A percentile compares a stretch with the other conserved stretches of the same genome.
Conservation (phyloP, 2,888 invertebrate genomes). For the Pseudococcus jackbeardsleyi region DNA sequence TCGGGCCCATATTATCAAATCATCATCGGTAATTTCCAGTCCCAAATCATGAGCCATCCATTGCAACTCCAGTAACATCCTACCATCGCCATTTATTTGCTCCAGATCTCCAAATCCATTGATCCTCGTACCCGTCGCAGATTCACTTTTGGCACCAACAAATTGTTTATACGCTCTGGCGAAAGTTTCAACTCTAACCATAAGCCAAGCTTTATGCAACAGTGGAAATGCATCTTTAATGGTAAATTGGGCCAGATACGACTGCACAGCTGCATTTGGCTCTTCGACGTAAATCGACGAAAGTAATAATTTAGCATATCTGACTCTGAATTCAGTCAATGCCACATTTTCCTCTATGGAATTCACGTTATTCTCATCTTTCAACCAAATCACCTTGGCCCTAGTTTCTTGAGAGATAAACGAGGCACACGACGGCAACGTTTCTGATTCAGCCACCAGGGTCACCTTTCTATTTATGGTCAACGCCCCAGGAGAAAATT, state of each 20-base stretch:
- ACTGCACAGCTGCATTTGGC: constrained; percentile 66
- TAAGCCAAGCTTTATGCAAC: constrained; percentile 71
- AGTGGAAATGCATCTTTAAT: constrained; percentile 72
- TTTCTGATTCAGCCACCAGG: constrained; percentile 69
- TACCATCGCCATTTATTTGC: constrained; percentile 67
- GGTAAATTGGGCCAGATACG: constrained; percentile 69
- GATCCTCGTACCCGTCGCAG: constrained; percentile 46
- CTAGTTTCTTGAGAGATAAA: constrained; percentile 70
- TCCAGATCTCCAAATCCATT: constrained; percentile 56
- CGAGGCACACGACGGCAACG: constrained; percentile 70
- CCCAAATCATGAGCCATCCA: constrained; percentile 69
- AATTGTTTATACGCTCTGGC: constrained; percentile 69
- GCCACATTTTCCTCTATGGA: constrained; percentile 68
- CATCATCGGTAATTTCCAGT: constrained; percentile 69
- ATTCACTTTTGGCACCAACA: neutral
- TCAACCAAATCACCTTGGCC: constrained; percentile 67
- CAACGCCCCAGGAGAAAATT: constrained; percentile 71
- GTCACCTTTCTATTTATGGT: constrained; percentile 71
- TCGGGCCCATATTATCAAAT: constrained; percentile 68
- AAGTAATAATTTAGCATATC: constrained; percentile 69
- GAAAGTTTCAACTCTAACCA: constrained; percentile 71
- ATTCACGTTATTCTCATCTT: constrained; percentile 68
- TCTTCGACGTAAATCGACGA: constrained; percentile 68
- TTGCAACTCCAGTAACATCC: constrained; percentile 68
- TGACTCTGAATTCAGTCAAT: constrained; percentile 70